Percentiles rank a stretch among this genome's conserved stretches.
phyloP scores from a whole-genome alignment of 2,797 vertebrate species.

The Phyllotis vaccarum region DNA sequence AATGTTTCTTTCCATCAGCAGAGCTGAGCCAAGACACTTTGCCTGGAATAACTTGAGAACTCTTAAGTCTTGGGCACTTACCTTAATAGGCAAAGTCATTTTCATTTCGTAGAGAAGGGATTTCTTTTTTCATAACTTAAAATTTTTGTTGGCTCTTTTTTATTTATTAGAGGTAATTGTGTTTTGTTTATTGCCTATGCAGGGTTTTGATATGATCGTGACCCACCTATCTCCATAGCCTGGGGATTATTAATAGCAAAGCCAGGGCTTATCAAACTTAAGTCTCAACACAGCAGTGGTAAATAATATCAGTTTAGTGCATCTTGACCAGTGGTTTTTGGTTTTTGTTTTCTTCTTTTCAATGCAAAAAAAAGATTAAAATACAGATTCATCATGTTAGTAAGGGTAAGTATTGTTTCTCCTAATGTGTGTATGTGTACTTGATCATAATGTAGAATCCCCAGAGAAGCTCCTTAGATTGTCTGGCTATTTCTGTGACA shows the following conservation, averaged over 20 bases:
- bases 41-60: background rate
- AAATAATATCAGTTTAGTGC: slow-evolving; percentile 2
- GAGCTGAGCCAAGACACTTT: background rate
- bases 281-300: background rate
- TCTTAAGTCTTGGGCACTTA: background rate
- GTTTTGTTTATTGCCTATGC: slow-evolving; percentile 1
- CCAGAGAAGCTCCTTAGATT: background rate
- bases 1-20: background rate
- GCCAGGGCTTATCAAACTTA: slow-evolving; percentile 16
- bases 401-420: slow-evolving; percentile 57
- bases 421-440: background rate
- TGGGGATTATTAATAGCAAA: slow-evolving; percentile 7
- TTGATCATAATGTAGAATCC: slow-evolving; percentile 22
- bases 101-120: slow-evolving; percentile 33
- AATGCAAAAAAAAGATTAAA: slow-evolving; percentile 36
- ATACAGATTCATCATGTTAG: background rate
- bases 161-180: background rate
- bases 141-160: slow-evolving; percentile 39
- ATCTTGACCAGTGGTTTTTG: background rate
- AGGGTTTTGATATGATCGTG: background rate
- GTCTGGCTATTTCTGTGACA: background rate
- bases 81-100: background rate
- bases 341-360: slow-evolving; percentile 43
- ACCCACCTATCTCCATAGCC: background rate
- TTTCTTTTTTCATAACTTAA: slow-evolving; percentile 5